phyloP scores from a whole-genome alignment of 2,888 invertebrate species.

The Pachymerium ferrugineum region DNA sequence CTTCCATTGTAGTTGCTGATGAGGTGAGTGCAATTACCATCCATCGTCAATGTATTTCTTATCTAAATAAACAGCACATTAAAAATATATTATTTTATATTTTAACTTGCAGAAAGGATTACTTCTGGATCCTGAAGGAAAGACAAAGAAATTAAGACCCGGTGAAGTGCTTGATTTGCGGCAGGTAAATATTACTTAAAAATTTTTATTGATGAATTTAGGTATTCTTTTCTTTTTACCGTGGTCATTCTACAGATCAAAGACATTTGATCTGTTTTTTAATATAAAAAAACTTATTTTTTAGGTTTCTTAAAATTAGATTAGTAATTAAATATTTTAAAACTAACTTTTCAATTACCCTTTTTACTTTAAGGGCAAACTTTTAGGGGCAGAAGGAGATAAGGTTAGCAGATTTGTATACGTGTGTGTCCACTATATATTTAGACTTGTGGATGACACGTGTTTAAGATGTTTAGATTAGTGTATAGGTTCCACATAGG shows the following conservation, averaged over 20 bases:
- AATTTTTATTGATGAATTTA: background rate
- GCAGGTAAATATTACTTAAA: too few relatives aligned
- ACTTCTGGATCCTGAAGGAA: conserved; percentile 41
- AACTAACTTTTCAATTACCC: background rate
- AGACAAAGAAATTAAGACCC: conserved; percentile 41
- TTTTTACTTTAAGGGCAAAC: conserved; percentile 13
- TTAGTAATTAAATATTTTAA: background rate
- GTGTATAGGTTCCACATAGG: background rate
- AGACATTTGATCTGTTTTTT: too few relatives aligned
- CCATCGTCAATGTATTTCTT: too few relatives aligned
- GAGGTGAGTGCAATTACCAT: conserved; percentile 78
- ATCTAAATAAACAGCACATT: too few relatives aligned
- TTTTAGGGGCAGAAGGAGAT: background rate
- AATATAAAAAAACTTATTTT: too few relatives aligned
- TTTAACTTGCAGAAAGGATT: conserved; percentile 41
- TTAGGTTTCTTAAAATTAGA: too few relatives aligned
- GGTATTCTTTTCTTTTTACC: too few relatives aligned
- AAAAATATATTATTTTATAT: background rate
- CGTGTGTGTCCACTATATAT: conserved; percentile 3
- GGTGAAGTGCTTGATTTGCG: conserved; percentile 42
- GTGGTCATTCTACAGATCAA: too few relatives aligned
- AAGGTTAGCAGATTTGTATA: background rate
- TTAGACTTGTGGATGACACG: background rate
- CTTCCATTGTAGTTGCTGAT: conserved; percentile 86
- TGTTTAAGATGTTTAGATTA: background rate